A percentile compares a stretch with the other conserved stretches of the same genome.
phyloP scores from a whole-genome alignment of 2,113 vertebrate species.

The Puffinus mauretanicus region DNA sequence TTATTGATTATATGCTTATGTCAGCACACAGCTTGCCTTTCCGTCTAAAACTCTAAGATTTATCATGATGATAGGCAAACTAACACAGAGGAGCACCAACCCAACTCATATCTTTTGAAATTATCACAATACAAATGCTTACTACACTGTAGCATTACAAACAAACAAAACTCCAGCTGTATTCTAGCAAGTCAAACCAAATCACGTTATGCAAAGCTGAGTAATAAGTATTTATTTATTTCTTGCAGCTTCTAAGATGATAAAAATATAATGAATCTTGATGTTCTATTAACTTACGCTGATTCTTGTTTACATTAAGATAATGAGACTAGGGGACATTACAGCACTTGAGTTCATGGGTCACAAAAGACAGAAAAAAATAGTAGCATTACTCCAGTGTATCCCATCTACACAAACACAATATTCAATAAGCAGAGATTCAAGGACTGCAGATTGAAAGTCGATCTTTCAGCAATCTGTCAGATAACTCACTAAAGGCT shows the following conservation, averaged over 20 bases:
- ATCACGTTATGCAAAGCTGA: not conserved
- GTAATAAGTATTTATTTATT: not conserved
- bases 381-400: no score
- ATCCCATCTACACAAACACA: not conserved
- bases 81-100: not conserved
- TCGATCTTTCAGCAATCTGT: not conserved
- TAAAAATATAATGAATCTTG: not conserved
- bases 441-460: not conserved
- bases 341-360: not conserved
- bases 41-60: not conserved
- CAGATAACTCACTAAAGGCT: not conserved
- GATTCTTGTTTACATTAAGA: not conserved
- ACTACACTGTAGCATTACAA: not conserved
- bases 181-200: not conserved
- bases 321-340: no score
- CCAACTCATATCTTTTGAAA: fast-evolving
- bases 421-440: not conserved
- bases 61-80: not conserved
- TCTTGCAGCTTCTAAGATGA: not conserved
- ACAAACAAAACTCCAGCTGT: not conserved
- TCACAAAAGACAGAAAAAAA: not conserved
- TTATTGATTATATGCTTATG: not conserved
- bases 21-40: not conserved
- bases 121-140: not conserved
- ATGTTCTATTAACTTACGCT: not conserved